phyloP scores from a whole-genome alignment of 2,888 invertebrate genomes.

The Phlogophora meticulosa region DNA sequence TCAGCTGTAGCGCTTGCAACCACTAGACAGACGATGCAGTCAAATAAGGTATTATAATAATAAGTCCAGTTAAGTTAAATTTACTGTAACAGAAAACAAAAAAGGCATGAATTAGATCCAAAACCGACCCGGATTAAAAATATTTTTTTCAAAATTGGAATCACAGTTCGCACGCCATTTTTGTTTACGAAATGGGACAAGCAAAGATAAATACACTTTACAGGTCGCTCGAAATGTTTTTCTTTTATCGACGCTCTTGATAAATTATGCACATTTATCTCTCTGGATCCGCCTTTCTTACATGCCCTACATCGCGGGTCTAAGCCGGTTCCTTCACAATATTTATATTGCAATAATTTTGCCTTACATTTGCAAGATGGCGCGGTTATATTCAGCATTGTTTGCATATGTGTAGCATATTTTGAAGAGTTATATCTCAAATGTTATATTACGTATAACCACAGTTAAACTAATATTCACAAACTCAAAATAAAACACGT shows the following conservation, averaged over 20 bases:
- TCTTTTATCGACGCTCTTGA: slow-evolving; percentile 47
- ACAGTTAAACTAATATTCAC: neutral
- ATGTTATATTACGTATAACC: neutral
- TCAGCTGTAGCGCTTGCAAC: too few relatives aligned
- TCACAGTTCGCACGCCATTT: slow-evolving; percentile 15
- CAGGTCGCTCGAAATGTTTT: slow-evolving; percentile 20
- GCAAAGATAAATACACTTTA: slow-evolving; percentile 28
- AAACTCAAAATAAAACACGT: too few relatives aligned
- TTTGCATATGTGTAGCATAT: neutral
- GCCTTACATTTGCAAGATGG: slow-evolving; percentile 2
- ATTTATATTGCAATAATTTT: slow-evolving; percentile 39
- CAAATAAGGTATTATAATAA: too few relatives aligned
- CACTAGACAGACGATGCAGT: too few relatives aligned
- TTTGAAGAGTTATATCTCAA: neutral
- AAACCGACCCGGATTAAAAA: neutral
- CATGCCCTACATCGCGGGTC: slow-evolving; percentile 31
- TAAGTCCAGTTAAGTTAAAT: too few relatives aligned
- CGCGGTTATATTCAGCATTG: neutral
- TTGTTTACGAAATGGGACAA: slow-evolving; percentile 30
- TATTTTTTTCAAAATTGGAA: neutral
- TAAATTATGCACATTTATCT: slow-evolving; percentile 55
- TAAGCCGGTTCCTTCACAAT: slow-evolving; percentile 12
- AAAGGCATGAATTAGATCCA: neutral
- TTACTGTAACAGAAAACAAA: neutral
- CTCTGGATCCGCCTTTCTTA: slow-evolving; percentile 26